These are phyloP conservation scores for Panagrolaimus sp. DNA, from an alignment of 1,140 invertebrate species.

Conservation along the genomic window DNA sequence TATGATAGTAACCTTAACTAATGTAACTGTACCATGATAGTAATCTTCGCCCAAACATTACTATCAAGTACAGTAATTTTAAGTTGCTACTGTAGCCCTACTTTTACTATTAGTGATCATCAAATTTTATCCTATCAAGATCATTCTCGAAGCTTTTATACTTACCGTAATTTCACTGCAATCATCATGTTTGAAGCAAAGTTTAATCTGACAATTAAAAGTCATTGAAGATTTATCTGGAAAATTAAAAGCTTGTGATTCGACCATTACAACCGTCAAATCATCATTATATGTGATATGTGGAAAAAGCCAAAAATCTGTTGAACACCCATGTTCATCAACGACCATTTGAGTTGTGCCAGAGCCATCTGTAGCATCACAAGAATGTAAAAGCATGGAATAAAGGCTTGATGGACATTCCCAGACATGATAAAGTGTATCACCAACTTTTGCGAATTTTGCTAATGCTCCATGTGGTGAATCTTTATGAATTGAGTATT, in stretches of 20 bases:
- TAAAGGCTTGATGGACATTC: constrained; percentile 47
- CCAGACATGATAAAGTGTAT: constrained; percentile 53
- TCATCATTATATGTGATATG: constrained; percentile 48
- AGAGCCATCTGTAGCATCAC: constrained; percentile 51
- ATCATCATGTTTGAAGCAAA: constrained; percentile 44
- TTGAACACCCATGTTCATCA: constrained; percentile 53
- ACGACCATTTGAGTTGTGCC: constrained; percentile 44
- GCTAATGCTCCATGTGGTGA: constrained; percentile 55
- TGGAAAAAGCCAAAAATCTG: constrained; percentile 49
- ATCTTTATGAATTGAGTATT: constrained; percentile 56
- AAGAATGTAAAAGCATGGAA: constrained; percentile 52
- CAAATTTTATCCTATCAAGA: background rate
- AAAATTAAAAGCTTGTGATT: constrained; percentile 55
- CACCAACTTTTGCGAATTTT: constrained; percentile 52
- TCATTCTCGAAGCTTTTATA: constrained; percentile 35
- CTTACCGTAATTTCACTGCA: constrained; percentile 20
- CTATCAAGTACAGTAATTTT: too few species aligned
- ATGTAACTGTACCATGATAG: too few species aligned
- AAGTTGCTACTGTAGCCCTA: background rate
- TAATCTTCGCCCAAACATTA: too few species aligned
- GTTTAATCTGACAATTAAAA: constrained; percentile 53
- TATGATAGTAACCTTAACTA: too few species aligned
- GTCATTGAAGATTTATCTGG: constrained; percentile 48
- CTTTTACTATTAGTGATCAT: background rate
- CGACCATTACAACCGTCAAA: constrained; percentile 47